Evolutionary conservation across 2,797 vertebrate genomes (phyloP).

Genomic region (Dipus sagitta): DNA sequence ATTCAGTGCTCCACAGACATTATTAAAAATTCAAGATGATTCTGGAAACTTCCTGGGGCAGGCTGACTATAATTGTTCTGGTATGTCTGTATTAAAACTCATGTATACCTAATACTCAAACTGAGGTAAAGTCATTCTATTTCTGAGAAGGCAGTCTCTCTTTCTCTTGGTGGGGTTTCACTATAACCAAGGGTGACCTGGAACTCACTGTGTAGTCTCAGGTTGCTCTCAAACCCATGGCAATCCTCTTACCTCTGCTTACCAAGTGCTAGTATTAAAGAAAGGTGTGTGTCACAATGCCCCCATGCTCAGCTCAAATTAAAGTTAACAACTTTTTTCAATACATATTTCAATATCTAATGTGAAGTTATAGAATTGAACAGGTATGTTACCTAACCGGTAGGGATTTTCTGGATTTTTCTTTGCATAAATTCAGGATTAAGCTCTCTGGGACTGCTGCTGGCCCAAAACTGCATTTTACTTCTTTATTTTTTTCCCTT

Average conservation of each 20-base stretch:
- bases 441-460: neutral
- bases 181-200: too few species aligned
- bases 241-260: too few species aligned
- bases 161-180: too few species aligned
- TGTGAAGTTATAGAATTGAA: neutral
- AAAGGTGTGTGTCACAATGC: too few species aligned
- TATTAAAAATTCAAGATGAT: neutral
- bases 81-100: neutral
- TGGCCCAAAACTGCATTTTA: neutral
- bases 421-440: too few species aligned
- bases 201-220: too few species aligned
- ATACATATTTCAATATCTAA: neutral
- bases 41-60: constrained; percentile 12
- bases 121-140: neutral
- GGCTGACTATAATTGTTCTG: neutral
- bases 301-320: neutral
- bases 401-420: neutral
- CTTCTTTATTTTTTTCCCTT: too few species aligned
- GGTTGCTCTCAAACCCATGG: too few species aligned
- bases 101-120: neutral
- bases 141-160: too few species aligned
- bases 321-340: neutral
- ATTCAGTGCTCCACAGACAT: neutral
- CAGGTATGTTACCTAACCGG: neutral
- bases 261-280: too few species aligned